Evolutionary conservation across 2,888 invertebrate species (phyloP).

Genomic region (Hypolimnas misippus): DNA sequence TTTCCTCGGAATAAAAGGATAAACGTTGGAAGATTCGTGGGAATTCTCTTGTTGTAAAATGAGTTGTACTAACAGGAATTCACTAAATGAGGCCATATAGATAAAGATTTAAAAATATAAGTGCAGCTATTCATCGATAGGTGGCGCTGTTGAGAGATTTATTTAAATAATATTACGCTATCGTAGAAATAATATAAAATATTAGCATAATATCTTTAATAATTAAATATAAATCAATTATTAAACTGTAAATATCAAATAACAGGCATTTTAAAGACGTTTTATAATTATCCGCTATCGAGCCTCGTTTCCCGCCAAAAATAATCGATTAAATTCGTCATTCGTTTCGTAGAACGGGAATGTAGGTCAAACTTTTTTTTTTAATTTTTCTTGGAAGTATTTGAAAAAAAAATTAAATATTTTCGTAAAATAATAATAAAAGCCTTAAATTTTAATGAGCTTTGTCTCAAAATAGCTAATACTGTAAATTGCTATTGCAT

Average conservation of each 20-base stretch:
- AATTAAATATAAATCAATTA: slow-evolving; percentile 4
- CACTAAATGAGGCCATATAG: slow-evolving; percentile 64
- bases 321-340: slow-evolving; percentile 19
- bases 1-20: slow-evolving; percentile 61
- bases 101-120: slow-evolving; percentile 50
- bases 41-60: slow-evolving; percentile 48
- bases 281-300: background rate
- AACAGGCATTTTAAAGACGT: background rate
- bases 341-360: slow-evolving; percentile 9
- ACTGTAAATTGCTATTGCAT: slow-evolving; percentile 80
- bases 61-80: slow-evolving; percentile 59
- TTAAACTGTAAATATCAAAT: background rate
- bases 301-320: slow-evolving; percentile 37
- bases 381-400: background rate
- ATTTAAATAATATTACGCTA: background rate
- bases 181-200: background rate
- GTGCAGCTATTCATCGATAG: slow-evolving; percentile 69
- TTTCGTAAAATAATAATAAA: slow-evolving; percentile 40
- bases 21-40: slow-evolving; percentile 47
- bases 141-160: slow-evolving; percentile 59
- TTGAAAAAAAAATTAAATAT: background rate
- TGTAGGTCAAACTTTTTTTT: slow-evolving; percentile 9
- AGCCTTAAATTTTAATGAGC: slow-evolving; percentile 62
- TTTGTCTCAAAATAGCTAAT: slow-evolving; percentile 75
- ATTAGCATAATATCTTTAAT: background rate